These are phyloP conservation scores for Drosophila lacicola DNA, from an alignment of 2,888 invertebrate genomes.

Conservation along the genomic window DNA sequence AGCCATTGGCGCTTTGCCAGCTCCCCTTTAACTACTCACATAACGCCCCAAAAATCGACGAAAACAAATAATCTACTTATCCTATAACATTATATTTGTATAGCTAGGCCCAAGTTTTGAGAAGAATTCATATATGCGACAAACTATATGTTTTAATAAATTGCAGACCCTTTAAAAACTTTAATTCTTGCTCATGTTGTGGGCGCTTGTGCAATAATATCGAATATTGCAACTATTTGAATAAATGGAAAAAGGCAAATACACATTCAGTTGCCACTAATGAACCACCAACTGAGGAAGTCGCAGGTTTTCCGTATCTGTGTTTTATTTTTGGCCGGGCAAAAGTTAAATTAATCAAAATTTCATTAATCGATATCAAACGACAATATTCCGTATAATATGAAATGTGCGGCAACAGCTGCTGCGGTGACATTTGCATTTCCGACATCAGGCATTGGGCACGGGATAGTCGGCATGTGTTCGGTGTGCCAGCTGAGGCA, in stretches of 20 bases:
- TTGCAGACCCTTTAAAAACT: conserved; percentile 50
- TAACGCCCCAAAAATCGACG: conserved; percentile 56
- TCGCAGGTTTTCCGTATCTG: conserved; percentile 8
- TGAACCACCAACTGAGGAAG: conserved; percentile 23
- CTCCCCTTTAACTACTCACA: conserved; percentile 47
- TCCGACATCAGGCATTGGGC: neutral
- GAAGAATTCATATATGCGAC: conserved; percentile 44
- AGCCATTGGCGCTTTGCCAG: conserved; percentile 54
- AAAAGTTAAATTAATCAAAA: conserved; percentile 63
- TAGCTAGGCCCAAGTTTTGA: conserved; percentile 41
- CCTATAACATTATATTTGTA: conserved; percentile 34
- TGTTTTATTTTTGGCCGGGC: conserved; percentile 28
- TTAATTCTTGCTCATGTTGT: neutral
- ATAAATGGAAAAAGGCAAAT: neutral
- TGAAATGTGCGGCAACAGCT: conserved; percentile 37
- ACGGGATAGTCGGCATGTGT: neutral
- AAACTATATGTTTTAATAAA: conserved; percentile 61
- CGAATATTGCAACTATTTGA: neutral
- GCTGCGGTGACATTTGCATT: conserved; percentile 37
- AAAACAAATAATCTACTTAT: conserved; percentile 58
- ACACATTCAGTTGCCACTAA: conserved; percentile 11
- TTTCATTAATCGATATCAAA: conserved; percentile 42
- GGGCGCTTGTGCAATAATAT: neutral
- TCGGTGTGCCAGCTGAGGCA: conserved; percentile 5
- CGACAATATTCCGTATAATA: conserved; percentile 36